Base-by-base conservation (phyloP, 2,797 vertebrate genomes). In the Esox lucius region DNA sequence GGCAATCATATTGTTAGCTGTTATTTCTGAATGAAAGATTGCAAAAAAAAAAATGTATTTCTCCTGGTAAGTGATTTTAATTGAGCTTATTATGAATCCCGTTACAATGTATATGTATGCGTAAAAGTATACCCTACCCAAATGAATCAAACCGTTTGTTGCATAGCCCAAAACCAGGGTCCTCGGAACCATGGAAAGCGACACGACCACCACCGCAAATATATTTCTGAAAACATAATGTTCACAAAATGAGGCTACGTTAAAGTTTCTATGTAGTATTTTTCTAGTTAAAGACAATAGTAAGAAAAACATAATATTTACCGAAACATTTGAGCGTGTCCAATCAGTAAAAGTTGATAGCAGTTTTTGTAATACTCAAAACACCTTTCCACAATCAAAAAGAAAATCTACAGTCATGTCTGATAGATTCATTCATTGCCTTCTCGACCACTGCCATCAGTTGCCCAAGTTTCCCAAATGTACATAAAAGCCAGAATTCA, bases 321-420 rank as follows among this genome's bases (percentile, higher is more conserved):
- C 91, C 90, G 84, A 24, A 85, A 81, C 92, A 92, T 93, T 31
- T 86, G 82, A 82, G 78, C 80, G 77, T 68, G 68, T 78, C 73
- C 70, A 75, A 72, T 80, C 28, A 35, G n/a, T 28, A 24, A 70
- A 42, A 48, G 56, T 15, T 51, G 31, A 4, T 31, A 61, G 53
- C 22, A 2, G 19, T 80, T 12, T 56, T 59, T 8, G 56, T 9
- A 35, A 46, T 46, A 42, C 13, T 46, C 42, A 3, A 46, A 46
- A 46, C 11, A 42, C 42, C 12, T 42, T 46, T 46, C 42, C 42
- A 46, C 42, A 13, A 12, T 22, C 8, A 19, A 33, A 48, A 42
- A 67, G 76, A 73, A 35, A 17, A 49, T 19, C 8, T 56, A 56
- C 35, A 5, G 35, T 39, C 35, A 5, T 39, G 35, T 39, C 35